These are phyloP conservation scores for Pomatorhinus ruficollis DNA, from an alignment of 2,113 vertebrate genomes.

Conservation along the genomic window DNA sequence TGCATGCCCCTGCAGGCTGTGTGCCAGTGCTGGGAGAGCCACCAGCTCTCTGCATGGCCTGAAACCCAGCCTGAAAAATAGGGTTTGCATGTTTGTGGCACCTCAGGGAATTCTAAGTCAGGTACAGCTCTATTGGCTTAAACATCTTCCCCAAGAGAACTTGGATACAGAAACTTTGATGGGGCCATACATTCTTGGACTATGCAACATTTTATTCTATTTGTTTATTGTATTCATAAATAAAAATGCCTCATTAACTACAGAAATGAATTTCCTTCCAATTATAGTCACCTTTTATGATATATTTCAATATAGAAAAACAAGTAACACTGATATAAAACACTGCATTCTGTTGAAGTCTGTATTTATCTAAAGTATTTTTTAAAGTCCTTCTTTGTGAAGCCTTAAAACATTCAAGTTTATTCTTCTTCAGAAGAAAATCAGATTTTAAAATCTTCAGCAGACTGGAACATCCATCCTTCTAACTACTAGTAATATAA, in stretches of 20 bases:
- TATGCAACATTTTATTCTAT: not conserved
- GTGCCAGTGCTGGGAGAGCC: not conserved
- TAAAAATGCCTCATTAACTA: conserved; percentile 19
- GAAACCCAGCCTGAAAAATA: not conserved
- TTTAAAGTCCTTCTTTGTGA: not conserved
- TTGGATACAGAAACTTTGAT: not conserved
- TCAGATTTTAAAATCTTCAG: conserved; percentile 14
- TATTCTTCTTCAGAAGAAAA: conserved; percentile 15
- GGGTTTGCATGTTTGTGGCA: not conserved
- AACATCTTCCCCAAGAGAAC: not conserved
- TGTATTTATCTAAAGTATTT: not conserved
- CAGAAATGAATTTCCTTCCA: not conserved
- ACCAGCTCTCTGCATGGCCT: not conserved
- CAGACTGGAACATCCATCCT: not conserved
- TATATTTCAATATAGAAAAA: not conserved
- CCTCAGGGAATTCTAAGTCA: not conserved
- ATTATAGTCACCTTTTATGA: conserved; percentile 11
- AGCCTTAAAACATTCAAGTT: not conserved
- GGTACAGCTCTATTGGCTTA: not conserved
- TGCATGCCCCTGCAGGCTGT: not conserved
- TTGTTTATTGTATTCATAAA: conserved; percentile 14
- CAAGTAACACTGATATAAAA: conserved; percentile 4
- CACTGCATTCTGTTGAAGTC: not conserved
- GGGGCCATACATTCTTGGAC: fast-evolving
- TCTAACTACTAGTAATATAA: conserved; percentile 8